Conservation (phyloP, 2,797 vertebrate genomes). For the Xenops minutus region DNA sequence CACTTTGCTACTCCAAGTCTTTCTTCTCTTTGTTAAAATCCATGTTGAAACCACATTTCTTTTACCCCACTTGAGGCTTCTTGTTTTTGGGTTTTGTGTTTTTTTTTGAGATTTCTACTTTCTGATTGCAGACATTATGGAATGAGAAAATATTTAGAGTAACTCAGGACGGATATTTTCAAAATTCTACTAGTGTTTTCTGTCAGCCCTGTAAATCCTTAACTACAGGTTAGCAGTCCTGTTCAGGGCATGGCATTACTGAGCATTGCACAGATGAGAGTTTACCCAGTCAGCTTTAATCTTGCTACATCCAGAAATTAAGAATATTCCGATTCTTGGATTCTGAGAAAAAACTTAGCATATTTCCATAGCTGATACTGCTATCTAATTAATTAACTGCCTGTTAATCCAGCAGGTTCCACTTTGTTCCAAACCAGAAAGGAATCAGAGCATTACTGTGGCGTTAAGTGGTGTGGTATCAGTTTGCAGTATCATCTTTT, state of each 20-base stretch:
- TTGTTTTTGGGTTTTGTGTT: no score
- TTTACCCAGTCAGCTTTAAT: background rate
- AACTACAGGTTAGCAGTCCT: background rate
- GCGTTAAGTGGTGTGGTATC: background rate
- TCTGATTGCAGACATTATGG: background rate
- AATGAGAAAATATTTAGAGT: background rate
- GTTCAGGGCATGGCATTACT: background rate
- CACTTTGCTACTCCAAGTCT: background rate
- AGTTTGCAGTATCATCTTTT: conserved; percentile 2
- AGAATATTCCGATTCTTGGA: background rate
- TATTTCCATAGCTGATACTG: background rate
- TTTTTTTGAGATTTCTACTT: background rate
- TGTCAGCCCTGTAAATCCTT: background rate
- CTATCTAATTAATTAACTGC: background rate
- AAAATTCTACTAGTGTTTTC: background rate
- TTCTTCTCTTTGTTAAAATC: background rate
- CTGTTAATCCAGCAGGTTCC: background rate
- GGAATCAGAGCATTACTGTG: background rate
- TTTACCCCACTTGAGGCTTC: background rate
- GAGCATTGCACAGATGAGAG: background rate
- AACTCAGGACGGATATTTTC: background rate
- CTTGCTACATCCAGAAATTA: background rate
- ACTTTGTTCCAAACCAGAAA: background rate
- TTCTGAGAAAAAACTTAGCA: background rate
- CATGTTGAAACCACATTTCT: background rate